These are phyloP conservation scores for Eudemis profundana DNA, from an alignment of 2,888 invertebrate genomes.

Conservation along the genomic window DNA sequence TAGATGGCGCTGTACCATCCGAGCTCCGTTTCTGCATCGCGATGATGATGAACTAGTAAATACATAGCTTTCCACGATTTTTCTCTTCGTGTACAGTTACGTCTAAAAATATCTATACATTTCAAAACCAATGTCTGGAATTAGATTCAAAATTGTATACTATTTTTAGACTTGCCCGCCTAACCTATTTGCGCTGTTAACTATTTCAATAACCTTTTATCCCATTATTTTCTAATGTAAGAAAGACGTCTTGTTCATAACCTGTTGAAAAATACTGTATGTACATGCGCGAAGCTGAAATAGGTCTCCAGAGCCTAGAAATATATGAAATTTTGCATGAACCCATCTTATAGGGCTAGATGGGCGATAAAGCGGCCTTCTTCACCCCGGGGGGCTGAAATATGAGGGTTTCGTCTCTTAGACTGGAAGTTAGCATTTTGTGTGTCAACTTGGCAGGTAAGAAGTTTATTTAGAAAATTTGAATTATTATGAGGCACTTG, in stretches of 20 bases:
- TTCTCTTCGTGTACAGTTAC: no score
- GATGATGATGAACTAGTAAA: no score
- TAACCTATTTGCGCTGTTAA: no score
- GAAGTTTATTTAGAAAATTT: neutral
- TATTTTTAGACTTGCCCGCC: no score
- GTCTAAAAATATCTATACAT: no score
- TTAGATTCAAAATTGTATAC: no score
- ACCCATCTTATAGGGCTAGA: constrained; percentile 23
- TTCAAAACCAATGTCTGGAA: no score
- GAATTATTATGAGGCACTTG: neutral
- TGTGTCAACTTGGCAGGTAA: neutral
- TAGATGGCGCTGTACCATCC: no score
- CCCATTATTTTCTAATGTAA: neutral
- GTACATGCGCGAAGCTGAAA: constrained; percentile 11
- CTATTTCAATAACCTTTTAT: neutral
- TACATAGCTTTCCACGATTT: no score
- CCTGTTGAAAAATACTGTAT: constrained; percentile 16
- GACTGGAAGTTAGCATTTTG: constrained; percentile 4
- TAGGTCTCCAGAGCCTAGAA: constrained; percentile 9
- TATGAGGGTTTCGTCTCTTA: constrained; percentile 26
- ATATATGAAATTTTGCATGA: constrained; percentile 31
- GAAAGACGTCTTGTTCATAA: neutral
- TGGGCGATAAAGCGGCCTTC: constrained; percentile 34
- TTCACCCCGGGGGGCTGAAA: constrained; percentile 21
- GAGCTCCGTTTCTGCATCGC: no score